These are phyloP conservation scores for Megaceryle torquata DNA, from an alignment of 2,113 vertebrate genomes.

Conservation along the genomic window DNA sequence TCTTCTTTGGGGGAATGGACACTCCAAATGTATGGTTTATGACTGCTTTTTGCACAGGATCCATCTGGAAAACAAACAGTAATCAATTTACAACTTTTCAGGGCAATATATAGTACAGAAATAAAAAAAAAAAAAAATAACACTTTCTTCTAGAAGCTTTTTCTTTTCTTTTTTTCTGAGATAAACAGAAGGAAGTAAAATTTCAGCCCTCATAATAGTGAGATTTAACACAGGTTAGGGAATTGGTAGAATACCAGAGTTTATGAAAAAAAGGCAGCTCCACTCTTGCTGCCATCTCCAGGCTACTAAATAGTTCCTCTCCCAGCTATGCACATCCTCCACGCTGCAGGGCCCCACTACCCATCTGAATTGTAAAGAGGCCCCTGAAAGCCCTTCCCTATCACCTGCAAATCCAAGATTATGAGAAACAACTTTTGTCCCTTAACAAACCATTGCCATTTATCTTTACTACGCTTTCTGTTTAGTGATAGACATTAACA, in stretches of 20 bases:
- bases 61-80: constrained; percentile 86
- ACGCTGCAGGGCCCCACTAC: background rate
- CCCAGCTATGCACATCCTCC: background rate
- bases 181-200: background rate
- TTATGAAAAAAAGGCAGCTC: background rate
- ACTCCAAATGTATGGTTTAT: constrained; percentile 99
- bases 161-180: background rate
- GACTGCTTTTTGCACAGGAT: constrained; percentile 98
- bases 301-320: background rate
- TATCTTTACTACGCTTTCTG: background rate
- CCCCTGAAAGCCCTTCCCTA: background rate
- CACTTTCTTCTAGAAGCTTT: background rate
- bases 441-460: background rate
- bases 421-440: background rate
- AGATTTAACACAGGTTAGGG: background rate
- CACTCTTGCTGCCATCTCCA: background rate
- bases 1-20: constrained; percentile 91
- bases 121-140: background rate
- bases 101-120: background rate
- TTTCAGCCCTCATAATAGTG: background rate
- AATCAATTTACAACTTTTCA: constrained; percentile 39
- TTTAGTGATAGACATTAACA: background rate
- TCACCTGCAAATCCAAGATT: background rate
- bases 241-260: background rate
- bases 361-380: background rate